phyloP scores from a whole-genome alignment of 2,113 vertebrate species.

The Trogon surrucura region DNA sequence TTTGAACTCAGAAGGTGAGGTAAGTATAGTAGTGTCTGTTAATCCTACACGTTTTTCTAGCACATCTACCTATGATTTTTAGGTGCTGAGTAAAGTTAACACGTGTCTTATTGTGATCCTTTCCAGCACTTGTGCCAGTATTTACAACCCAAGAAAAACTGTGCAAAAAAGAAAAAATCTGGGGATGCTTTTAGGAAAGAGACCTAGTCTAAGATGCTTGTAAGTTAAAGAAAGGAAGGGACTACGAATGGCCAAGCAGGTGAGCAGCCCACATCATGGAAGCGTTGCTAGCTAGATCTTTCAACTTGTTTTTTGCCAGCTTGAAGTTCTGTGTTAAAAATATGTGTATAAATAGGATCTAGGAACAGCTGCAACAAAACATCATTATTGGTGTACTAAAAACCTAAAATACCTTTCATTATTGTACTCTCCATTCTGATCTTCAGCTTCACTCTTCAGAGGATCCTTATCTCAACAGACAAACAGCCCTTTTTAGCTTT shows the following conservation, averaged over 20 bases:
- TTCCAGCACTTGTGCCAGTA: neutral
- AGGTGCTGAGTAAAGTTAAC: neutral
- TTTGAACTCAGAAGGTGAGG: neutral
- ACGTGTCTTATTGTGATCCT: neutral
- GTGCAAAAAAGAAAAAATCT: neutral
- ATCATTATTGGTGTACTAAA: neutral
- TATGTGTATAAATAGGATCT: neutral
- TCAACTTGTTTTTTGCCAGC: neutral
- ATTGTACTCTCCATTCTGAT: neutral
- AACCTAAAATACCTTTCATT: neutral
- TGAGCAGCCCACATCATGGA: neutral
- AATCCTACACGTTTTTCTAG: neutral
- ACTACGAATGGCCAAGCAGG: neutral
- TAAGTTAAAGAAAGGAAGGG: neutral
- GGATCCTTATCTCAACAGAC: neutral
- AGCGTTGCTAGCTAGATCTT: neutral
- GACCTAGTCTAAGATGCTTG: neutral
- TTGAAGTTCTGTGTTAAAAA: neutral
- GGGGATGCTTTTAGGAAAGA: neutral
- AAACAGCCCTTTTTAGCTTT: neutral
- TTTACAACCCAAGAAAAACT: neutral
- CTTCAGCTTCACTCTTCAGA: neutral
- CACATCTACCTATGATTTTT: neutral
- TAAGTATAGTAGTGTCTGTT: neutral
- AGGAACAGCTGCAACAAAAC: neutral